These are phyloP conservation scores for Coelinius sp. DNA, from an alignment of 2,888 invertebrate species.

Conservation along the genomic window DNA sequence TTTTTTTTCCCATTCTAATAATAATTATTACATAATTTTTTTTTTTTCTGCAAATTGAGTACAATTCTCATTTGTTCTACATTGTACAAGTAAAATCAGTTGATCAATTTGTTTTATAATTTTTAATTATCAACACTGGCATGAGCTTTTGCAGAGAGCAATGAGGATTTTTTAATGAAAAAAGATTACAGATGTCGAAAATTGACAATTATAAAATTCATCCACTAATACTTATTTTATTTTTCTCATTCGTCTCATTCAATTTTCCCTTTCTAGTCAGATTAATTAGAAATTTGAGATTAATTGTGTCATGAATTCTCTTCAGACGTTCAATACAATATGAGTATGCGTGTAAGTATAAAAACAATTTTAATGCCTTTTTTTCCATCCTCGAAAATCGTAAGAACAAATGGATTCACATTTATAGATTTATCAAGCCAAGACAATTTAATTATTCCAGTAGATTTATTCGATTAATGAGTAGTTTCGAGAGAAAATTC, in stretches of 20 bases:
- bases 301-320: neutral
- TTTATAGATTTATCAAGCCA: slow-evolving; percentile 36
- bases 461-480: too few relatives aligned
- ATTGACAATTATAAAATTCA: slow-evolving; percentile 40
- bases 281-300: neutral
- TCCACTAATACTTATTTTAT: slow-evolving; percentile 40
- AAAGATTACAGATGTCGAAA: slow-evolving; percentile 47
- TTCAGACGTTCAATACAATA: slow-evolving; percentile 25
- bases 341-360: slow-evolving; percentile 41
- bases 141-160: slow-evolving; percentile 13
- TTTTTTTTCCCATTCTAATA: slow-evolving; percentile 36
- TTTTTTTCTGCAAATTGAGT: slow-evolving; percentile 57
- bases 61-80: slow-evolving; percentile 51
- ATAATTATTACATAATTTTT: slow-evolving; percentile 45
- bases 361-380: slow-evolving; percentile 40
- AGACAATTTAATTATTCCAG: neutral
- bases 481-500: too few relatives aligned
- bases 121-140: neutral
- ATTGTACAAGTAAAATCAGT: slow-evolving; percentile 4
- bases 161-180: slow-evolving; percentile 33
- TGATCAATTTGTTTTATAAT: neutral
- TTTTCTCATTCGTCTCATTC: slow-evolving; percentile 1
- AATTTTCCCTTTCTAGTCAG: neutral
- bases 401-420: slow-evolving; percentile 33
- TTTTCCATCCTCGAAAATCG: slow-evolving; percentile 35